phyloP scores from a whole-genome alignment of 2,888 invertebrate species.

The Drosophila ustulata region DNA sequence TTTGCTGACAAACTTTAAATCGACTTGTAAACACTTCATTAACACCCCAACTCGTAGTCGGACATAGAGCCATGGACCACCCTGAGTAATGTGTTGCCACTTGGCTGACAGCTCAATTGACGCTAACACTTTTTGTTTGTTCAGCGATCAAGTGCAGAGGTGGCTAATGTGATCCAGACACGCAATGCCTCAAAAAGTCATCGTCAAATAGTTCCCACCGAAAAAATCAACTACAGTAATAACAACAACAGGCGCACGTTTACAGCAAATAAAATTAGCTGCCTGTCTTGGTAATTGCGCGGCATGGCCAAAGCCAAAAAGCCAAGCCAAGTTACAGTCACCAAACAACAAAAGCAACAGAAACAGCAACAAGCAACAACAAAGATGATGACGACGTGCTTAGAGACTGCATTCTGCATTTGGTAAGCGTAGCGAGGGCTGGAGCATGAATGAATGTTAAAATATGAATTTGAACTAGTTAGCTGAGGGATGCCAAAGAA shows the following conservation, averaged over 20 bases:
- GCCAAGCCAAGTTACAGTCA: slow-evolving; percentile 44
- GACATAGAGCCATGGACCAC: slow-evolving; percentile 50
- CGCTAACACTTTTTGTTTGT: slow-evolving; percentile 26
- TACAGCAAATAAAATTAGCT: slow-evolving; percentile 78
- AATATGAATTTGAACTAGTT: background rate
- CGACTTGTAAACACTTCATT: slow-evolving; percentile 38
- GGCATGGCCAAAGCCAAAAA: slow-evolving; percentile 59
- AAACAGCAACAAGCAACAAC: slow-evolving; percentile 23
- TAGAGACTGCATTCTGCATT: slow-evolving; percentile 48
- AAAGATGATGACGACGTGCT: slow-evolving; percentile 25
- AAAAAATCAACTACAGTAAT: slow-evolving; percentile 38
- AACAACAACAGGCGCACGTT: slow-evolving; percentile 61
- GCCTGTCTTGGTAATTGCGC: slow-evolving; percentile 77
- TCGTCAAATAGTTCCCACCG: slow-evolving; percentile 65
- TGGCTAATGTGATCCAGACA: slow-evolving; percentile 61
- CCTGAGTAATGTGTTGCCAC: slow-evolving; percentile 63
- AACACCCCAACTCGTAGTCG: slow-evolving; percentile 27
- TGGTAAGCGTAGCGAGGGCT: slow-evolving; percentile 47
- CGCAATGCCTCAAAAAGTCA: slow-evolving; percentile 65
- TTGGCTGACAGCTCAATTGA: slow-evolving; percentile 72
- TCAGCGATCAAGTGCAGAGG: slow-evolving; percentile 20
- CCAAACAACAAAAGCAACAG: slow-evolving; percentile 32
- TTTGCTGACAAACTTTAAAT: slow-evolving; percentile 15
- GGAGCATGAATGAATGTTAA: background rate
- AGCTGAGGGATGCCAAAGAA: background rate